Evolutionary conservation across 2,113 vertebrate genomes (phyloP), one percentile per base, ranked within the genome.

Genomic region (Nothocercus nigrocapillus): DNA sequence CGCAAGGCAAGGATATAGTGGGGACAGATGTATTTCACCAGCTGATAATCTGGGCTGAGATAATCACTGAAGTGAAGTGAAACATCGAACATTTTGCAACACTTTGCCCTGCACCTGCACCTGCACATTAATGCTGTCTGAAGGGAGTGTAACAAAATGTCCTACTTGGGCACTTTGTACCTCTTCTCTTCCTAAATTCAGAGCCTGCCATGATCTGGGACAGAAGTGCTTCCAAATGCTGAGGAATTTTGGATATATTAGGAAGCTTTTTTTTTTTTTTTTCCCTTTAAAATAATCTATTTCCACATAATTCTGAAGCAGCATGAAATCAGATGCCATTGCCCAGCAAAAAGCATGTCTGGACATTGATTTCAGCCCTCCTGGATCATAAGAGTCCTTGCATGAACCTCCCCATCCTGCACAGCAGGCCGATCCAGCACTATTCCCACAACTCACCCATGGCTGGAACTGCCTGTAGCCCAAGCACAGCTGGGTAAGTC

Each of bases 11-110:
- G 67, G 30, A 67, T 49, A 19, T 1, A 1, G 32, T 10, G 30
- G 18, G 32, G 75, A 49, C 59, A 84, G 0, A 15, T 4, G 34
- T 0, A 1, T n/a, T 45, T 27, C 67, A 34, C 0, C 0, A 30
- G 25, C 45, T 24, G 63, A 74, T 9, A 36, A 16, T 20, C 59
- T 77, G 78, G 24, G 38, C 85, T 85, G 53, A 61, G 25, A 51
- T 79, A 32, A 75, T 11, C 82, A 15, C 42, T 47, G 44, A 79
- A 85, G 54, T 22, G 28, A 77, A 64, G 38, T 64, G 30, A 25
- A 69, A 75, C 28, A 59, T 8, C 44, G 54, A 88, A 72, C 5
- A 30, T 28, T 77, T 42, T 67, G 17, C 28, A 82, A 59, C 40
- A 54, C 49, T 69, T 80, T 38, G 25, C 77, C 47, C 63, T 72